Base-by-base conservation (phyloP, 2,888 invertebrate genomes). In the Thelaira solivaga region DNA sequence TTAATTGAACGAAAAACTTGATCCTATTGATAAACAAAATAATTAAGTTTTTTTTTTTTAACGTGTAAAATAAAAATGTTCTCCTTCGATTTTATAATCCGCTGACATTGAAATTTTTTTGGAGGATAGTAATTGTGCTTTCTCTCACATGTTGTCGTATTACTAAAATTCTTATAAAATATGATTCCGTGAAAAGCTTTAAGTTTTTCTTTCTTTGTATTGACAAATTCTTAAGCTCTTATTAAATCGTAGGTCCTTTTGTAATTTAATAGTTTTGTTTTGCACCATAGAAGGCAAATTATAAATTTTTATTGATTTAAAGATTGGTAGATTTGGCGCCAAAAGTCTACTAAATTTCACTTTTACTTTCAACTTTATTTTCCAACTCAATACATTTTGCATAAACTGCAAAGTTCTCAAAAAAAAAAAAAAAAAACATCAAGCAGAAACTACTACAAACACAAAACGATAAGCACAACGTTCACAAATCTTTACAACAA, bases 301-400 rank as follows among this genome's bases (percentile, higher is more conserved):
- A 61, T 69, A 74, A 74, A 73, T 76, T 72, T 80, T 80, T 81
- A 78, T 79, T 81, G 77, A 77, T 68, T 82, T 71, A 39, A 80
- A 81, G 76, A 80, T 81, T 73, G 77, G 77, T 57, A 61, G 29
- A 65, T 71, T n/a, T 75, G 81, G 81, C 82, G 81, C 81, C 76
- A 71, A 67, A 29, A 74, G 59, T 76, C 73, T 67, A 47, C 67
- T 45, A 69, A 72, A 53, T 65, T 57, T 61, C 59, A 73, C 78
- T 80, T 80, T 76, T 45, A 51, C 45, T 72, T 72, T 65, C 36
- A 53, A 22, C 7, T 34, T 45, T 55, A 18, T 2, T 7, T 45
- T 65, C 51, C 43, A 34, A 22, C 22, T 24, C 13, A 39, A 57
- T 13, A 51, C 20, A 51, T 74, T 80, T 74, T 76, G 49, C 57